These are phyloP conservation scores for Narcine bancroftii DNA, from an alignment of 2,113 vertebrate genomes.

Conservation along the genomic window DNA sequence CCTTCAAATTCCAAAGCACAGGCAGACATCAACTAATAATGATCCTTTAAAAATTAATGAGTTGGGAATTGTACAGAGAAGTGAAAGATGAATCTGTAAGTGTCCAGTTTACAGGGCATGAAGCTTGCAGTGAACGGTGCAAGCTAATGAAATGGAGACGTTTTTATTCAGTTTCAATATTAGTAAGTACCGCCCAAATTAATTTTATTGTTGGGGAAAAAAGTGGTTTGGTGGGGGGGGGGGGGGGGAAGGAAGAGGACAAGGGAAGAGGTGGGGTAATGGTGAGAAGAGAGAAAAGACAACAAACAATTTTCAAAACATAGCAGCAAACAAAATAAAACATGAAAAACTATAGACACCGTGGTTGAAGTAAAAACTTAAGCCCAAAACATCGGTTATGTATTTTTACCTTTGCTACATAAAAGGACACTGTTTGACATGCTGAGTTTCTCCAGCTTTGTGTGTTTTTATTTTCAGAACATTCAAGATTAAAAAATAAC, in stretches of 20 bases:
- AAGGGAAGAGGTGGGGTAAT: too few relatives aligned
- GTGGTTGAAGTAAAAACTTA: too few relatives aligned
- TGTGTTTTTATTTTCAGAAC: too few relatives aligned
- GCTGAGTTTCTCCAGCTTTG: too few relatives aligned
- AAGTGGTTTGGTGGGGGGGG: not conserved
- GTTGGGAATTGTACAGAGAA: not conserved
- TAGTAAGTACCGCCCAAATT: not conserved
- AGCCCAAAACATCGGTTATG: too few relatives aligned
- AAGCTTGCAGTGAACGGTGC: not conserved
- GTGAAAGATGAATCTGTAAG: not conserved
- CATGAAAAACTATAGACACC: too few relatives aligned
- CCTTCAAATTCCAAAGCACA: not conserved
- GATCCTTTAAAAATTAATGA: not conserved
- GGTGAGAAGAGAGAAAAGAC: not conserved
- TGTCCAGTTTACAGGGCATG: not conserved
- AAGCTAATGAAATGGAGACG: not conserved
- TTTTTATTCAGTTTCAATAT: not conserved
- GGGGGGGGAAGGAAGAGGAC: too few relatives aligned
- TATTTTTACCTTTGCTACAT: too few relatives aligned
- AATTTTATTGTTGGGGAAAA: not conserved
- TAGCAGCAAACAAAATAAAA: too few relatives aligned
- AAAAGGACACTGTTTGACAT: too few relatives aligned
- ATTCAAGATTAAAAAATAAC: not conserved
- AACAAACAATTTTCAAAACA: too few relatives aligned
- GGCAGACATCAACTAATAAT: not conserved